phyloP scores from a whole-genome alignment of 2,113 vertebrate species.

The Scomber japonicus region DNA sequence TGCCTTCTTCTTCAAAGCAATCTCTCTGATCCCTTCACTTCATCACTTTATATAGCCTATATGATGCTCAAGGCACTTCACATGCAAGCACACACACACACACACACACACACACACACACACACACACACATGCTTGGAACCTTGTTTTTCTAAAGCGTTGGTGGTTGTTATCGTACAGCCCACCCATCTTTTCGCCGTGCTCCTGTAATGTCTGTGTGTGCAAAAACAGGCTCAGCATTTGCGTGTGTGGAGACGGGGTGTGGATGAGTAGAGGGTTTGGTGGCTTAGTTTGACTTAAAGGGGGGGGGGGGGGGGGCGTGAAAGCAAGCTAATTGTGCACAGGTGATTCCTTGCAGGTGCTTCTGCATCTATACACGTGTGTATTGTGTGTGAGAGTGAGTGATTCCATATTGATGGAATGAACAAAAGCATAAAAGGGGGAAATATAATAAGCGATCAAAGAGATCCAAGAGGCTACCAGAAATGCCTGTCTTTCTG shows the following conservation, averaged over 20 bases:
- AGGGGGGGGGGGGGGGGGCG: conserved; percentile 3
- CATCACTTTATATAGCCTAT: conserved; percentile 55
- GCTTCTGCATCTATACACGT: background rate
- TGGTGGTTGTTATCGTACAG: conserved; percentile 36
- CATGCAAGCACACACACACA: conserved; percentile 15
- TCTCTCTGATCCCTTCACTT: conserved; percentile 60
- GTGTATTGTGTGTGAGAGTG: background rate
- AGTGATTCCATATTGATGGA: conserved; percentile 26
- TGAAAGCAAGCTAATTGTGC: conserved; percentile 41
- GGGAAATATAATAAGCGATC: conserved; percentile 24
- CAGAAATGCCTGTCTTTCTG: conserved; percentile 68
- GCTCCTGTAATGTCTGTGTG: conserved; percentile 25
- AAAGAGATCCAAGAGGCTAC: conserved; percentile 43
- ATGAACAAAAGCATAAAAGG: conserved; percentile 17
- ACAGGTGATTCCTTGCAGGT: conserved; percentile 71
- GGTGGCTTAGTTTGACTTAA: conserved; percentile 46
- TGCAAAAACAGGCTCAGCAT: conserved; percentile 43
- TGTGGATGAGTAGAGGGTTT: conserved; percentile 44
- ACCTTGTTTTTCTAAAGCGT: conserved; percentile 39
- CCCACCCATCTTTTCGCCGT: conserved; percentile 41
- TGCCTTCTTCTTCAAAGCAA: conserved; percentile 68
- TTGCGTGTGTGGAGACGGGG: conserved; percentile 54
- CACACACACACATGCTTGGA: conserved; percentile 2
- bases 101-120: conserved; percentile 1
- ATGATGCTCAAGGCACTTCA: conserved; percentile 42